phyloP scores from a whole-genome alignment of 1,140 invertebrate genomes.

The Babylonia areolata region DNA sequence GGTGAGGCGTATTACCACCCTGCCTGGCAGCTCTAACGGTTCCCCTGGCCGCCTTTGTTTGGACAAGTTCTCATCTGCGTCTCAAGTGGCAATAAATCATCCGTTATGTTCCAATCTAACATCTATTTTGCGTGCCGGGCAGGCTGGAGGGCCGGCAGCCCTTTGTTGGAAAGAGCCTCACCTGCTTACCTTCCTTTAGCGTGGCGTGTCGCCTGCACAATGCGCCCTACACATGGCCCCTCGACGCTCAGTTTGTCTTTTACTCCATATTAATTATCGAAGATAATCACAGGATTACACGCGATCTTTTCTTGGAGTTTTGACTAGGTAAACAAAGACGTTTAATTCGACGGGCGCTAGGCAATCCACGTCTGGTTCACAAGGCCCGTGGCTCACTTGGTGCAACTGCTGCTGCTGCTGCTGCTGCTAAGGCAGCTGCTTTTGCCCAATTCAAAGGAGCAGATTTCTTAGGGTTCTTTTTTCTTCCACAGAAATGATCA shows the following conservation, averaged over 20 bases:
- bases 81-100: conserved; percentile 65
- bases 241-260: conserved; percentile 56
- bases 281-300: conserved; percentile 63
- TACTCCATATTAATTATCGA: conserved; percentile 60
- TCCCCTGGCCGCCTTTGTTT: conserved; percentile 46
- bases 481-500: conserved; percentile 48
- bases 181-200: conserved; percentile 47
- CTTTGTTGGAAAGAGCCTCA: conserved; percentile 52
- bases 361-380: neutral
- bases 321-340: conserved; percentile 50
- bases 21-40: conserved; percentile 39
- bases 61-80: conserved; percentile 57
- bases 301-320: conserved; percentile 54
- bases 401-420: conserved; percentile 42
- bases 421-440: conserved; percentile 46
- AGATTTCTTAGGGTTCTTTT: conserved; percentile 50
- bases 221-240: conserved; percentile 49
- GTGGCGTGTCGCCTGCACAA: conserved; percentile 53
- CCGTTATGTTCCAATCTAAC: conserved; percentile 58
- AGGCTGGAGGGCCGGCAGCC: conserved; percentile 37
- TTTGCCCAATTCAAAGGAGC: conserved; percentile 48
- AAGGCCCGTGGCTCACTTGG: conserved; percentile 16
- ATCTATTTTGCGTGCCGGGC: conserved; percentile 59
- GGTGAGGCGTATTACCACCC: conserved; percentile 14
- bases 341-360: conserved; percentile 32